Percentiles rank a stretch among this genome's conserved stretches.
Conservation (phyloP, 2,113 vertebrate genomes). For the Proteles cristata region DNA sequence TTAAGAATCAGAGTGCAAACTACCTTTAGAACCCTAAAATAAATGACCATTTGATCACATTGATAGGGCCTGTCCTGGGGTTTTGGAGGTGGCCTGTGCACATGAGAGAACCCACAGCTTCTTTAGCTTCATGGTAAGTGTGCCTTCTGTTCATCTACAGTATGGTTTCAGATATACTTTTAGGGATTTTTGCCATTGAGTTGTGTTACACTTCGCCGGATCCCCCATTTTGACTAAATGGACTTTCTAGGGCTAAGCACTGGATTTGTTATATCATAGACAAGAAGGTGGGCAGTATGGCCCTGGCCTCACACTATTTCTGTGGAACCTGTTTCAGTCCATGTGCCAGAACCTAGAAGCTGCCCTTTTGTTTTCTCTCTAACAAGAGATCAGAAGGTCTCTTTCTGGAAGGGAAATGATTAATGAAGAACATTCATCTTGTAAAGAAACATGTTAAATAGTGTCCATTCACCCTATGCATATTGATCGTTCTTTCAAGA, state of each 20-base stretch:
- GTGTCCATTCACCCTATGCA: background rate
- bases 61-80: background rate
- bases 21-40: background rate
- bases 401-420: background rate
- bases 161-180: background rate
- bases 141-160: background rate
- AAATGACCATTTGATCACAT: background rate
- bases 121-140: background rate
- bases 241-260: background rate
- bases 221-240: background rate
- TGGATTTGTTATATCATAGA: background rate
- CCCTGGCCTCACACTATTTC: background rate
- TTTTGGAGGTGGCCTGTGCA: background rate
- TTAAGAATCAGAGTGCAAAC: background rate
- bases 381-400: background rate
- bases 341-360: background rate
- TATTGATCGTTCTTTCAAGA: background rate
- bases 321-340: background rate
- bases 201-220: background rate
- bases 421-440: background rate
- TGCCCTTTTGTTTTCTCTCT: background rate
- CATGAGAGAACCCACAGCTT: background rate
- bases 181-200: background rate
- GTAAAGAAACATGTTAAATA: background rate
- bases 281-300: background rate